Conservation (phyloP, 2,888 invertebrate species). For the Notodonta ziczac region DNA sequence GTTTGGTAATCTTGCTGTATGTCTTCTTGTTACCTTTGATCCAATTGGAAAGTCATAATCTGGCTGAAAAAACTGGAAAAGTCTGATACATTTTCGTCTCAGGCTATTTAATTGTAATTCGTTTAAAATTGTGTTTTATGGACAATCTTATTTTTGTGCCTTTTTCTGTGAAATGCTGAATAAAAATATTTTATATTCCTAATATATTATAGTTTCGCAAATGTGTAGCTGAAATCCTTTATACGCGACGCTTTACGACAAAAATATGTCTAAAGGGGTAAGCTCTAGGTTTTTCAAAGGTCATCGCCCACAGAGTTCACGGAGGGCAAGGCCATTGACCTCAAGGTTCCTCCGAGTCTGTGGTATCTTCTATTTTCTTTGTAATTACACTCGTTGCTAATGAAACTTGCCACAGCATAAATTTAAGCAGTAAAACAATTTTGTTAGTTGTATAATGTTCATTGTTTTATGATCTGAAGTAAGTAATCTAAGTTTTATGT, state of each 20-base stretch:
- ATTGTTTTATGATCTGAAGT: not conserved
- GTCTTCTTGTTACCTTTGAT: too few species aligned
- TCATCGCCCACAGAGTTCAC: conserved; percentile 7
- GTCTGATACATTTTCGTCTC: too few species aligned
- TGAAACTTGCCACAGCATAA: conserved; percentile 11
- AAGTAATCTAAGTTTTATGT: not conserved
- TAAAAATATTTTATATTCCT: too few species aligned
- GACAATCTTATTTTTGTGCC: too few species aligned
- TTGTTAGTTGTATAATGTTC: not conserved
- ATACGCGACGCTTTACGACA: not conserved
- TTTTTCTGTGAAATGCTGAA: too few species aligned
- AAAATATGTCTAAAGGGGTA: conserved; percentile 12
- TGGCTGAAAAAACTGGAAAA: too few species aligned
- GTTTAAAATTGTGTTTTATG: too few species aligned
- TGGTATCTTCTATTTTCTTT: conserved; percentile 18
- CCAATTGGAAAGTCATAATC: too few species aligned
- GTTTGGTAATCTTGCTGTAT: too few species aligned
- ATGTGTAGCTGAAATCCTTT: not conserved
- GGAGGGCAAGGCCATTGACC: conserved; percentile 12
- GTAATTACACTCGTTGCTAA: conserved; percentile 29
- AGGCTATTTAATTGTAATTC: too few species aligned
- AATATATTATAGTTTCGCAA: too few species aligned
- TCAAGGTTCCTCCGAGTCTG: conserved; percentile 3
- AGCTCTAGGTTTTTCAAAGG: conserved; percentile 21
- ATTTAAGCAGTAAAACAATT: conserved; percentile 13